Percentiles rank a stretch among this genome's conserved stretches.
Conservation (phyloP, 1,140 invertebrate species). For the Penaeus vannamei region DNA sequence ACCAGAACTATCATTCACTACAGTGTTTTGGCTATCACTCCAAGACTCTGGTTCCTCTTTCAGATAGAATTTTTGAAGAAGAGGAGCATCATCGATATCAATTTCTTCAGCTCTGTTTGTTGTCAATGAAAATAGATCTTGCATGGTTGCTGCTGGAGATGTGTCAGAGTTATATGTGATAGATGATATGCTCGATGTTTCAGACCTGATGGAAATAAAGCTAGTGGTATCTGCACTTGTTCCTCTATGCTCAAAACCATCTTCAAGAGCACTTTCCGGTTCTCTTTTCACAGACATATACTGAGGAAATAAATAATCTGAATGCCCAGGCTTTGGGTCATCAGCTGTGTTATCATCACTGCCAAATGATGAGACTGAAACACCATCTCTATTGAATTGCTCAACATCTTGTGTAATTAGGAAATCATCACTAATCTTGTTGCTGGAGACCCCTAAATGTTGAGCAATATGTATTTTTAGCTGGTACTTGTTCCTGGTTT, state of each 20-base stretch:
- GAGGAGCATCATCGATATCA: no score
- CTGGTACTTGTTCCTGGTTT: constrained; percentile 7
- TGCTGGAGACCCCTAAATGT: constrained; percentile 48
- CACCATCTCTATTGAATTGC: neutral
- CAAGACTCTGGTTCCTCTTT: constrained; percentile 9
- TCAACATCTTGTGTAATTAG: constrained; percentile 12
- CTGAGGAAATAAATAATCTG: no score
- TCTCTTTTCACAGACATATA: no score
- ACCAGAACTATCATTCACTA: neutral
- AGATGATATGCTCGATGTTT: neutral
- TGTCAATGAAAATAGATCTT: neutral
- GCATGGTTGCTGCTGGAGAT: no score
- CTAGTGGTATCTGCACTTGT: no score
- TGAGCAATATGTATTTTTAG: constrained; percentile 42
- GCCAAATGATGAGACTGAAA: neutral
- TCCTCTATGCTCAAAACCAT: no score
- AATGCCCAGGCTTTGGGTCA: no score
- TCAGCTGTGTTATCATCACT: neutral
- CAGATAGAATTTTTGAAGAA: no score
- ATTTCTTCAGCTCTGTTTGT: no score
- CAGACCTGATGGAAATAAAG: no score
- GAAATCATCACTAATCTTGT: constrained; percentile 40
- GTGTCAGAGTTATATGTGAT: no score
- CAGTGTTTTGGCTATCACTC: neutral
- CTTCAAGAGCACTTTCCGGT: no score